Evolutionary conservation across 2,797 vertebrate genomes (phyloP).

Genomic region (Melanotaenia boesemani): DNA sequence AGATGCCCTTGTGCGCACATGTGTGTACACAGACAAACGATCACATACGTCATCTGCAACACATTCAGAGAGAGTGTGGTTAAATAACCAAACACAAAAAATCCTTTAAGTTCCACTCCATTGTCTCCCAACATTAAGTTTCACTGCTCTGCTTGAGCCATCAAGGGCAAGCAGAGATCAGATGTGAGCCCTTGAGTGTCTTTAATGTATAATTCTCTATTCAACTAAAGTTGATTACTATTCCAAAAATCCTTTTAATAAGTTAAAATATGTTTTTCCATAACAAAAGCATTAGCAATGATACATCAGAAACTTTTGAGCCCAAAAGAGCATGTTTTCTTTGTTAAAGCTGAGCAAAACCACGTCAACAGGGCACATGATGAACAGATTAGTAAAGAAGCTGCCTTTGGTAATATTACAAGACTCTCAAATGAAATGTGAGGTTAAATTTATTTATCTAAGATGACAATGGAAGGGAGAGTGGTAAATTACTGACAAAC

Average conservation of each 20-base stretch:
- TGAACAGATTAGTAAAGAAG: conserved; percentile 37
- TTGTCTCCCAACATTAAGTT: conserved; percentile 58
- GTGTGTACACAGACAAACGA: conserved; percentile 33
- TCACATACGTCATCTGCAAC: conserved; percentile 25
- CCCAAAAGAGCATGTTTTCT: conserved; percentile 59
- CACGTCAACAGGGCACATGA: conserved; percentile 27
- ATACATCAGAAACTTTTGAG: conserved; percentile 55
- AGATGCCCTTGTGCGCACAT: conserved; percentile 17
- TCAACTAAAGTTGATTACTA: conserved; percentile 66
- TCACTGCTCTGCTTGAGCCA: conserved; percentile 49
- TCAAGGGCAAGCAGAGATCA: conserved; percentile 71
- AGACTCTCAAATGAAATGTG: conserved; percentile 30
- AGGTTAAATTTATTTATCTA: conserved; percentile 28
- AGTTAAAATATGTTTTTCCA: conserved; percentile 57
- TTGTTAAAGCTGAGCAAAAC: conserved; percentile 30
- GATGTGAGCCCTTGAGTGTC: conserved; percentile 67
- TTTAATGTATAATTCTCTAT: conserved; percentile 83
- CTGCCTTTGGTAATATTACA: conserved; percentile 37
- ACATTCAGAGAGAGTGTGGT: conserved; percentile 34
- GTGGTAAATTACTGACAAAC: background rate
- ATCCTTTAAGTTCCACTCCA: conserved; percentile 31
- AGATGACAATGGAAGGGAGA: conserved; percentile 24
- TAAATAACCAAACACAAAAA: conserved; percentile 37
- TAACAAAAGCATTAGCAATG: conserved; percentile 52
- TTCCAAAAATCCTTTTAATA: conserved; percentile 66